A percentile compares a stretch with the other conserved stretches of the same genome.
These are phyloP conservation scores for Psittacara wagleri DNA, from an alignment of 2,113 vertebrate genomes.

Conservation along the genomic window DNA sequence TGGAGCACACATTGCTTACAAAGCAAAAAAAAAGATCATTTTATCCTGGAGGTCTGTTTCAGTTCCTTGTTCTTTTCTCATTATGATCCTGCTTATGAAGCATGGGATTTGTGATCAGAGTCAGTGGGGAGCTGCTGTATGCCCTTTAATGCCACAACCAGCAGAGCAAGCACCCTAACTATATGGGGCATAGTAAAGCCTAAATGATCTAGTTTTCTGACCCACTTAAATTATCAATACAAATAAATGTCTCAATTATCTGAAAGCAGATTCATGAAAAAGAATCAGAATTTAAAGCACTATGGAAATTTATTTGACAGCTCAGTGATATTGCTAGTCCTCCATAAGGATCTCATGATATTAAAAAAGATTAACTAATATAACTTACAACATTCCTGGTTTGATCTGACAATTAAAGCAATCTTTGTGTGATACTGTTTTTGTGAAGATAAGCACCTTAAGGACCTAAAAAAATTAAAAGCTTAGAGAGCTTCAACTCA, in stretches of 20 bases:
- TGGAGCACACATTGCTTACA: neutral
- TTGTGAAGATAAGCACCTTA: neutral
- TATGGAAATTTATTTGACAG: neutral
- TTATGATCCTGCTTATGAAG: neutral
- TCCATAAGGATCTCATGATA: neutral
- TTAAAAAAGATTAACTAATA: neutral
- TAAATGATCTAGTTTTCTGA: neutral
- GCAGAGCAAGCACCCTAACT: neutral
- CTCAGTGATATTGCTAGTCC: neutral
- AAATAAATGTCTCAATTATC: neutral
- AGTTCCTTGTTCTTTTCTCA: neutral
- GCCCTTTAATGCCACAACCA: neutral
- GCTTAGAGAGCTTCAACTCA: neutral
- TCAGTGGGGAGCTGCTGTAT: neutral
- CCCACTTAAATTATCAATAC: neutral
- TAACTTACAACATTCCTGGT: neutral
- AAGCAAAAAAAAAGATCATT: neutral
- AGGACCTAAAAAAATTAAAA: neutral
- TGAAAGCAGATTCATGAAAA: neutral
- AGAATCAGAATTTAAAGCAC: neutral
- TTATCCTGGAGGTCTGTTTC: neutral
- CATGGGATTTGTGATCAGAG: neutral
- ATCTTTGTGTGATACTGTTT: neutral
- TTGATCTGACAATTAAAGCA: neutral
- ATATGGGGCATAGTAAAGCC: neutral